Evolutionary conservation across 2,888 invertebrate species (phyloP), one percentile per base, ranked within the genome.

Genomic region (Drosophila helvetica): DNA sequence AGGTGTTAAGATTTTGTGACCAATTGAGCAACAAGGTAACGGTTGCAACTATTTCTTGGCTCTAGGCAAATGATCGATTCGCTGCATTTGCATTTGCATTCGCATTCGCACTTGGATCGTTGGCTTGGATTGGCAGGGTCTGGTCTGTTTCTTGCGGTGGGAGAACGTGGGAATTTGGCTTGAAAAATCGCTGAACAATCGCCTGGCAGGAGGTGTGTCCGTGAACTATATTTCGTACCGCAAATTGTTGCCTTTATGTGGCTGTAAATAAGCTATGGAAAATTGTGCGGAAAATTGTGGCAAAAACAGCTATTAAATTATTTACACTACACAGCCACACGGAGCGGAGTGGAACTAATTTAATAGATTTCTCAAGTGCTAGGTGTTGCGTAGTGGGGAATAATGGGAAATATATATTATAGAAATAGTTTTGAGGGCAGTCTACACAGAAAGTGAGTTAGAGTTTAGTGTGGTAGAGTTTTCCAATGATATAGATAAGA

Each of bases 1-100:
- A 90, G 90, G 90, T 90, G 90, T 89, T 89, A 90, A 90, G 88
- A 90, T 86, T 86, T 85, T 89, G 80, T 89, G 68, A 79, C 84
- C 85, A 86, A 88, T 87, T 88, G 78, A 69, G 68, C 74, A 47
- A 47, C 54, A 42, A 67, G 74, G 68, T 77, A 80, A 75, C 80
- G 74, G 77, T 80, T 78, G 78, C 55, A 65, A 70, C 79, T 80
- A 76, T 74, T 77, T 75, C 74, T 77, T 48, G 64, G 52, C 65
- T 61, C 82, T 88, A 82, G 80, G 73, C 80, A 80, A 76, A 80
- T 81, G 83, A 87, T 86, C 77, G 85, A 80, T 84, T 83, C 86
- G 76, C 80, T 76, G 59, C 51, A 55, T 68, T 55, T 67, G 59
- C 51, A 55, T 67, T 55, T 68, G 66, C 64, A 64, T 74, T 74